Evolutionary conservation across 2,797 vertebrate genomes (phyloP), one percentile per base, ranked within the genome.

Genomic region (Apogon talboti): DNA sequence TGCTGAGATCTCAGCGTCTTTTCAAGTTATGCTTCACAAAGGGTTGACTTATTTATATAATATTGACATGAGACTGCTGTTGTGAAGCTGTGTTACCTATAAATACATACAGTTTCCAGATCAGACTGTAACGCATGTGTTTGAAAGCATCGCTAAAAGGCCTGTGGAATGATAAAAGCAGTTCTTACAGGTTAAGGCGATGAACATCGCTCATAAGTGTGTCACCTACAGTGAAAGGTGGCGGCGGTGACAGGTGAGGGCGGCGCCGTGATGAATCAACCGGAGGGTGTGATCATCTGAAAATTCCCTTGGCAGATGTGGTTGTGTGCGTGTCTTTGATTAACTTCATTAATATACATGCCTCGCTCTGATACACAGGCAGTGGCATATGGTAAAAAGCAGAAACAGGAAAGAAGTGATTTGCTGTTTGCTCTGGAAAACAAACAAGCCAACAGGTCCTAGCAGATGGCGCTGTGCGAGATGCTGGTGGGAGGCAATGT

Each of bases 391-490:
- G 97, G 96, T 93, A 95, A 94, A 95, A 96, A 96, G 93, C 89
- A 90, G 94, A 94, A 96, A 96, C 95, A 96, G 95, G 95, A 97
- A 94, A 98, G 94, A 92, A 95, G 93, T 96, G 95, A 95, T 98
- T 98, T 97, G 95, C 95, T 97, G 97, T 97, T 98, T 96, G 96
- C 94, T 95, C 94, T 94, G 93, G 94, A 98, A 98, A 98, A 98
- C 95, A 98, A 98, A 98, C 95, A 98, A 93, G 95, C 94, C 95
- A 98, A 97, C 96, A 97, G 96, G 96, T 97, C 95, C 93, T 95
- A 94, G 94, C 97, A 99, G 96, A 99, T 98, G 97, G 96, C 87
- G 92, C 93, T 85, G 91, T 77, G 82, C 76, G 75, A 75, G 90
- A 90, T 91, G 94, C 95, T 95, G 94, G 95, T 95, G 94, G 95